Evolutionary conservation across 1,140 invertebrate species (phyloP), one percentile per base, ranked within the genome.

Genomic region (Pogonomyrmex californicus): DNA sequence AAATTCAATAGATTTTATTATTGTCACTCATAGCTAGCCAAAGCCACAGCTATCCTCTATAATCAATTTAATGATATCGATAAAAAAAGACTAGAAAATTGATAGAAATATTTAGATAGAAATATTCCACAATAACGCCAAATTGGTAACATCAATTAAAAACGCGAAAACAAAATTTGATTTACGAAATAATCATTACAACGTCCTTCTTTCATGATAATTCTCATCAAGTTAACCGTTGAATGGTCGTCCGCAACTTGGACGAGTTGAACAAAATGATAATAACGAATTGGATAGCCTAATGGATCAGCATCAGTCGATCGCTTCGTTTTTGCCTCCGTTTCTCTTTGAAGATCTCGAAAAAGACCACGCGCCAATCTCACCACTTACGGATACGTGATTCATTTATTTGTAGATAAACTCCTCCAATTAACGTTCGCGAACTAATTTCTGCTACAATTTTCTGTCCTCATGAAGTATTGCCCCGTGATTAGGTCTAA

Each of bases 391-490:
- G 33, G n/a, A 51, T 41, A 30, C 36, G n/a, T 23, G 47, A 36
- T 66, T 70, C 63, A 70, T 81, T 81, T 70, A 81, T 81, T 49
- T 68, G 23, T 23, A 79, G 77, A 68, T 79, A 79, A 79, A 68
- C 78, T 23, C 23, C 78, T 56, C 23, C 23, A 70, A 81, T 81
- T 81, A 70, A 70, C 49, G 63, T 70, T 68, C 23, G 36, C 63
- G 23, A 56, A 44, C 38, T 81, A 81, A 81, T 81, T 81, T 70
- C 10, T n/a, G 9, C n/a, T 44, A 81, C 62, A 44, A 38, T 49
- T 23, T 12, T 38, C 33, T 12, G 44, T 49, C 36, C 47, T 17
- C 9, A n/a, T 23, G 17, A 81, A 44, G 68, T 81, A 70, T 70
- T 9, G 23, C 62, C 23, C 23, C 2, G 63, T 44, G 41, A 68